phyloP scores from a whole-genome alignment of 2,888 invertebrate species.

The Acronicta alni region DNA sequence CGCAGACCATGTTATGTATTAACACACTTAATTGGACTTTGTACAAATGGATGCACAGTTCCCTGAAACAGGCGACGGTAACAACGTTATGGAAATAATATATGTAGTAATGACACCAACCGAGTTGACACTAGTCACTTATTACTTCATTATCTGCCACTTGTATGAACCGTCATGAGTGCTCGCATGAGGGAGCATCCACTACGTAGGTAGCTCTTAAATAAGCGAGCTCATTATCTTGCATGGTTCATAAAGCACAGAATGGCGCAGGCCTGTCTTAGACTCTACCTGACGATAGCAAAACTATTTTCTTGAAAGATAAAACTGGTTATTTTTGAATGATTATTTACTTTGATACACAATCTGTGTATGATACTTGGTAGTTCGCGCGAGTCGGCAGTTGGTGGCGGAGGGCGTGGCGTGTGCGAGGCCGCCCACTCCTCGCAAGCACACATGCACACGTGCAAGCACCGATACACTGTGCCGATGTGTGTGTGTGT shows the following conservation, averaged over 20 bases:
- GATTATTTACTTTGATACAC: not conserved
- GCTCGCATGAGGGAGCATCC: slow-evolving; percentile 2
- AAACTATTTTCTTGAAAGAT: slow-evolving; percentile 11
- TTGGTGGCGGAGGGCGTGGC: slow-evolving; percentile 59
- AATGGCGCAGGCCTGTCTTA: slow-evolving; percentile 2
- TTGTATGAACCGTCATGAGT: not conserved
- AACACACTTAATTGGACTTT: slow-evolving; percentile 5
- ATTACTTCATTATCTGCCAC: slow-evolving; percentile 21
- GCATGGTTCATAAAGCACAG: not conserved
- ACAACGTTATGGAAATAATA: too few relatives aligned
- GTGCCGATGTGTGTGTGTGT: slow-evolving; percentile 25
- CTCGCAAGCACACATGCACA: slow-evolving; percentile 27
- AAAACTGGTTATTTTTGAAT: slow-evolving; percentile 8
- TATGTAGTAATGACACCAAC: slow-evolving; percentile 3
- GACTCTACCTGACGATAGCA: not conserved
- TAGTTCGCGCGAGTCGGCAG: slow-evolving; percentile 10
- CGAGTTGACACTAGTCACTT: slow-evolving; percentile 8
- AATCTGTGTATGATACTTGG: slow-evolving; percentile 4
- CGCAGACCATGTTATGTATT: not conserved
- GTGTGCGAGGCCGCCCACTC: slow-evolving; percentile 51
- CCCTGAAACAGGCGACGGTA: slow-evolving; percentile 5
- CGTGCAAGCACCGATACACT: slow-evolving; percentile 8
- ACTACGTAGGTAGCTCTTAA: too few relatives aligned
- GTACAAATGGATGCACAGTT: slow-evolving; percentile 11
- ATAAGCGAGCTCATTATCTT: slow-evolving; percentile 14